Base-by-base conservation (phyloP, 2,888 invertebrate genomes). In the Drosophila putrida region DNA sequence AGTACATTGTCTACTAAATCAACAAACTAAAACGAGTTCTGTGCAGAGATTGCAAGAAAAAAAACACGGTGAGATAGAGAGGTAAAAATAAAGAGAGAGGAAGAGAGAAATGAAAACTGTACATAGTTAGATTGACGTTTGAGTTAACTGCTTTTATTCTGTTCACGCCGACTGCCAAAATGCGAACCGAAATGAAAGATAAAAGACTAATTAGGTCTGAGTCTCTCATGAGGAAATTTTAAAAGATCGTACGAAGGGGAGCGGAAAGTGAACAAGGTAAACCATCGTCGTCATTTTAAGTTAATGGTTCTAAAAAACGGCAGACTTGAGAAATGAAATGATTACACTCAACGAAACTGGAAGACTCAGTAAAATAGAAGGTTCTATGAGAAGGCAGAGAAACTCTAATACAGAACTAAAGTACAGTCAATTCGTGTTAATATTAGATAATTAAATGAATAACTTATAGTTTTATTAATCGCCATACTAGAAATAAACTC, bases 131-230 rank as follows among this genome's bases (percentile, higher is more conserved):
- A 49, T 58, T 61, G 61, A 61, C 28, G 31, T 38, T 47, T 55
- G 33, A 31, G 51, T 28, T 27, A 58, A 63, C 43, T 49, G 60
- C 25, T 50, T 49, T 47, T 62, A 53, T 53, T 66, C 51, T 68
- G 58, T 65, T 59, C 47, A 39, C 39, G 28, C 2, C 41, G 54
- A 50, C 65, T 70, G 77, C 76, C 58, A 57, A 80, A 82, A 66
- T 54, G 59, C 49, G 65, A 70, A 46, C 10, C 11, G 27, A 43
- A 59, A 25, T 13, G 35, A 15, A 13, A 76, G 63, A 80, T 76
- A 68, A 80, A 62, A 51, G 62, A 63, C 78, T 83, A 86, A 82
- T 80, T 86, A 80, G 64, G 55, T 50, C 53, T 53, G 55, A 25
- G 36, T 15, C 39, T 58, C 47, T 61, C 35, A 31, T 64, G 55